These are phyloP conservation scores for Chironomus tepperi DNA, from an alignment of 1,140 invertebrate genomes.

Conservation along the genomic window DNA sequence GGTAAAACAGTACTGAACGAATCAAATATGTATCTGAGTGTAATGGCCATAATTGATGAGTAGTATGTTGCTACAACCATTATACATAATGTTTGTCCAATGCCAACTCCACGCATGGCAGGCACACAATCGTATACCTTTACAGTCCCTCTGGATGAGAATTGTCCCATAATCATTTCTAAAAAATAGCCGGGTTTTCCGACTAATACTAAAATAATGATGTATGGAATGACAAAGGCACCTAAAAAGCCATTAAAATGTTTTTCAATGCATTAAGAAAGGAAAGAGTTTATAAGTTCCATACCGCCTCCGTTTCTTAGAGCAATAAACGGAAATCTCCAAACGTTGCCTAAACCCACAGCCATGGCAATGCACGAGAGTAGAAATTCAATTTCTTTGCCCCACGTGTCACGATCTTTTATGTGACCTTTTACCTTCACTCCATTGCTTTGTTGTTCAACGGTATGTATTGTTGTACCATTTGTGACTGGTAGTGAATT, in stretches of 20 bases:
- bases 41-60: slow-evolving; percentile 61
- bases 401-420: slow-evolving; percentile 29
- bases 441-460: neutral
- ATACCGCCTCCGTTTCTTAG: slow-evolving; percentile 40
- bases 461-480: neutral
- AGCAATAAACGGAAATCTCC: slow-evolving; percentile 45
- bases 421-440: neutral
- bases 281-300: too few relatives aligned
- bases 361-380: slow-evolving; percentile 43
- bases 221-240: slow-evolving; percentile 68
- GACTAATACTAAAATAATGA: slow-evolving; percentile 63
- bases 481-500: neutral
- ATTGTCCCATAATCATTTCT: slow-evolving; percentile 22
- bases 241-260: slow-evolving; percentile 35
- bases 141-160: neutral
- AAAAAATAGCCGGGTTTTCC: slow-evolving; percentile 41
- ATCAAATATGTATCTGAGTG: slow-evolving; percentile 55
- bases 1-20: slow-evolving; percentile 54
- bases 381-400: slow-evolving; percentile 36
- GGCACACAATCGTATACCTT: slow-evolving; percentile 8
- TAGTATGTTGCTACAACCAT: slow-evolving; percentile 65
- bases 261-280: too few relatives aligned
- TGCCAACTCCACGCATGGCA: slow-evolving; percentile 53
- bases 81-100: slow-evolving; percentile 61
- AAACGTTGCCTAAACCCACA: slow-evolving; percentile 46